Evolutionary conservation across 1,140 invertebrate species (phyloP), one percentile per base, ranked within the genome.

Genomic region (Drosophila lini): DNA sequence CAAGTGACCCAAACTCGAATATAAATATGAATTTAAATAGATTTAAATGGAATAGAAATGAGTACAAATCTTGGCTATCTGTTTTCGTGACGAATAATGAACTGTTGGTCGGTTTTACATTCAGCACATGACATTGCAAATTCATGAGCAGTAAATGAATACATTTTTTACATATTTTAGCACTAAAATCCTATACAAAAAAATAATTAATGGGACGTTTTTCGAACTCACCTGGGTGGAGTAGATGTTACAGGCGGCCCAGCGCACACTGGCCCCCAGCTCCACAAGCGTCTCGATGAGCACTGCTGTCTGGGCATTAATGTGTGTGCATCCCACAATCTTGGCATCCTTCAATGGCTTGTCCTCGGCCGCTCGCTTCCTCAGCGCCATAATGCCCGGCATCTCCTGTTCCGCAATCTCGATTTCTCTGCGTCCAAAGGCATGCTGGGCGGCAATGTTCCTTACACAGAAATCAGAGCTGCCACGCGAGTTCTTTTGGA

Each of bases 331-430:
- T 13, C 98, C 98, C 44, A 99, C 97, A 70, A 99, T 98, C 93
- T 97, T 98, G 42, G 98, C 98, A 91, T 98, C 97, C 92, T 97
- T 97, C 62, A 99, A 92, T 0, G 98, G 98, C 93, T 98, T 98
- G 90, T 99, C 98, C 57, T 97, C 97, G 44, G 96, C 95, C 1
- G 98, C 98, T 56, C 98, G 93, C 90, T 97, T 97, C 45, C 98
- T 94, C 68, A 99, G 92, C 0, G 98, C 98, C 95, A 99, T 98
- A 56, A 99, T 98, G 3, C 98, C 98, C 0, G 98, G 98, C 98
- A 99, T 99, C 94, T 99, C 98, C 64, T 92, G 98, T 91, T 99
- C 98, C n/a, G 98, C 98, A 77, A 99, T 99, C 93, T 99, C 98
- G 81, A 99, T 99, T 94, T 99, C 98, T 55, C 98, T 92, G 28